Evolutionary conservation across 2,888 invertebrate genomes (phyloP).

Genomic region (Villa cingulata): DNA sequence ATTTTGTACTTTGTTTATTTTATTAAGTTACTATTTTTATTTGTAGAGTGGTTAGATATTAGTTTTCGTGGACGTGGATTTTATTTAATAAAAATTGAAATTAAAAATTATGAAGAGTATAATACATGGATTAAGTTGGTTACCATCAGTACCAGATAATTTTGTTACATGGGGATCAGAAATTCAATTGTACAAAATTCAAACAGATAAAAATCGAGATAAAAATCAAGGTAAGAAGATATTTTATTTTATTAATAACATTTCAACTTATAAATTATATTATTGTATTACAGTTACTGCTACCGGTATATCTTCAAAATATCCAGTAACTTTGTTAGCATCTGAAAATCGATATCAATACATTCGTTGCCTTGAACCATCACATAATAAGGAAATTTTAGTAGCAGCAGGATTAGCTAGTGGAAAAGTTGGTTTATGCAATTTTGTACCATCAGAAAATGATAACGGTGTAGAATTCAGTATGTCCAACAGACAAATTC

Average conservation of each 20-base stretch:
- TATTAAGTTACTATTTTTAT: too few species aligned
- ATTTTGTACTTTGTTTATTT: too few species aligned
- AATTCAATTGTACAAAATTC: slow-evolving; percentile 72
- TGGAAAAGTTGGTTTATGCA: slow-evolving; percentile 73
- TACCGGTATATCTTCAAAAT: slow-evolving; percentile 23
- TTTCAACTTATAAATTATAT: background rate
- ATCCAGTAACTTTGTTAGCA: slow-evolving; percentile 21
- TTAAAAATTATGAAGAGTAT: background rate
- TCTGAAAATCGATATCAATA: slow-evolving; percentile 47
- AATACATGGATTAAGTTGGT: slow-evolving; percentile 64
- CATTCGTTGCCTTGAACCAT: slow-evolving; percentile 77
- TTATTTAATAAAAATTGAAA: too few species aligned
- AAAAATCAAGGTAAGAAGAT: slow-evolving; percentile 17
- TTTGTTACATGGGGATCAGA: slow-evolving; percentile 87
- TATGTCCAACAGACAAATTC: slow-evolving; percentile 15
- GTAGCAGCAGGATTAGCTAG: slow-evolving; percentile 79
- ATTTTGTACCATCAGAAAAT: slow-evolving; percentile 54
- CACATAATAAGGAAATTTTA: slow-evolving; percentile 64
- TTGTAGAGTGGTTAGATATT: too few species aligned
- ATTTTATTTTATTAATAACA: slow-evolving; percentile 28
- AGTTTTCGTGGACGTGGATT: too few species aligned
- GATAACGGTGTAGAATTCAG: slow-evolving; percentile 34
- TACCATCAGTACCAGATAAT: slow-evolving; percentile 61
- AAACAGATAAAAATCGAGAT: slow-evolving; percentile 39
- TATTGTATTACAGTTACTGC: background rate